Conservation (phyloP, 2,113 vertebrate genomes). For the Lasiurus borealis region DNA sequence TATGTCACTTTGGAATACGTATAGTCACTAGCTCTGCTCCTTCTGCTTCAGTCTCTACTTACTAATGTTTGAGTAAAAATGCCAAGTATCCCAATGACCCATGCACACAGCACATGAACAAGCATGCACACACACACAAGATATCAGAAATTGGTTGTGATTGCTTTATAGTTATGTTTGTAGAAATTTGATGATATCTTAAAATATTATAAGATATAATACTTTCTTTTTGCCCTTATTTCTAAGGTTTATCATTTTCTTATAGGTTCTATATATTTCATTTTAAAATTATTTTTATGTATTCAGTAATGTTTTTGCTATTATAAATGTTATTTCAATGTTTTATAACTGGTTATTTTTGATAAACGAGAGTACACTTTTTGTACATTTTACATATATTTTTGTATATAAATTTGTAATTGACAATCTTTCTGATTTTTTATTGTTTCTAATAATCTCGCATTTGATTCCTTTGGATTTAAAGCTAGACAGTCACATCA, state of each 20-base stretch:
- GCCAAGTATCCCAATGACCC: fast-evolving
- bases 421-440: neutral
- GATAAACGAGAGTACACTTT: neutral
- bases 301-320: constrained; percentile 11
- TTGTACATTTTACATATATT: neutral
- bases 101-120: fast-evolving
- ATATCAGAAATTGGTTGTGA: neutral
- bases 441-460: neutral
- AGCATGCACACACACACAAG: neutral
- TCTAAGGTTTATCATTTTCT: constrained; percentile 20
- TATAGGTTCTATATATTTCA: neutral
- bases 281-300: constrained; percentile 2
- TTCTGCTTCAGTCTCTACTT: neutral
- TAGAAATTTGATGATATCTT: neutral
- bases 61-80: neutral
- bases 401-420: constrained; percentile 31
- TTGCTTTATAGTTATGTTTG: neutral
- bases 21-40: neutral
- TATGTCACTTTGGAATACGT: neutral
- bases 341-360: constrained; percentile 24
- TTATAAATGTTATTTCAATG: neutral
- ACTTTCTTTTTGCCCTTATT: neutral
- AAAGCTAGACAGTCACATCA: neutral
- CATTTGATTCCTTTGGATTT: constrained; percentile 9
- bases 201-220: neutral